These are phyloP conservation scores for Oreortyx pictus DNA, from an alignment of 2,797 vertebrate species.

Conservation along the genomic window DNA sequence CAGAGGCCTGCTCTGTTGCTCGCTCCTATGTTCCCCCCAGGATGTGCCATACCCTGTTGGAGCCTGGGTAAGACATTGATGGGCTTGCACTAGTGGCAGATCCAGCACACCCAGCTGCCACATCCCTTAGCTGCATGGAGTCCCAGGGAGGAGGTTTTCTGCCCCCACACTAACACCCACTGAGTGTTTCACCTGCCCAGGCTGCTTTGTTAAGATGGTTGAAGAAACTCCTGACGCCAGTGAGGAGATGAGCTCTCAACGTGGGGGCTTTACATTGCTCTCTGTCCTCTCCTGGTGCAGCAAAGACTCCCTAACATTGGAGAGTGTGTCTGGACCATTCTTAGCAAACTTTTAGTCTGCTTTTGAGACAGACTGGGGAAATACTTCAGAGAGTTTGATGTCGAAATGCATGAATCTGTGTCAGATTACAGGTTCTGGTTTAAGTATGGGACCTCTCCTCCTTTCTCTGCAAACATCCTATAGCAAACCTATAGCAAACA, in stretches of 20 bases:
- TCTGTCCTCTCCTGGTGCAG: not conserved
- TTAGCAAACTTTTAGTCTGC: not conserved
- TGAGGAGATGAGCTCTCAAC: not conserved
- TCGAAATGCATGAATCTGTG: not conserved
- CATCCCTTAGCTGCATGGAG: not conserved
- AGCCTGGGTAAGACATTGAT: not conserved
- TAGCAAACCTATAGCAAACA: not conserved
- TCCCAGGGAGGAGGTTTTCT: not conserved
- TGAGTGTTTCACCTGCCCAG: not conserved
- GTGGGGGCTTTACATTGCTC: rapidly evolving
- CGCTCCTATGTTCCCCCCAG: too few relatives aligned
- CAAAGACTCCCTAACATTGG: not conserved
- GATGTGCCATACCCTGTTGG: not conserved
- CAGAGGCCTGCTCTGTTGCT: not conserved
- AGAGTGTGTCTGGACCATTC: not conserved
- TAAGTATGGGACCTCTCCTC: not conserved
- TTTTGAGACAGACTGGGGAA: not conserved
- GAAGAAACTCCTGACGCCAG: not conserved
- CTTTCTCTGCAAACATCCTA: not conserved
- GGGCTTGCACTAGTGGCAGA: not conserved
- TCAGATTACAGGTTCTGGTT: not conserved
- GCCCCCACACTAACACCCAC: not conserved
- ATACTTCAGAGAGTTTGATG: not conserved
- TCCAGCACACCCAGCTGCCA: not conserved
- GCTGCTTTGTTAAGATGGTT: not conserved